Conservation (phyloP, 2,888 invertebrate species). For the Holacanthella duospinosa region DNA sequence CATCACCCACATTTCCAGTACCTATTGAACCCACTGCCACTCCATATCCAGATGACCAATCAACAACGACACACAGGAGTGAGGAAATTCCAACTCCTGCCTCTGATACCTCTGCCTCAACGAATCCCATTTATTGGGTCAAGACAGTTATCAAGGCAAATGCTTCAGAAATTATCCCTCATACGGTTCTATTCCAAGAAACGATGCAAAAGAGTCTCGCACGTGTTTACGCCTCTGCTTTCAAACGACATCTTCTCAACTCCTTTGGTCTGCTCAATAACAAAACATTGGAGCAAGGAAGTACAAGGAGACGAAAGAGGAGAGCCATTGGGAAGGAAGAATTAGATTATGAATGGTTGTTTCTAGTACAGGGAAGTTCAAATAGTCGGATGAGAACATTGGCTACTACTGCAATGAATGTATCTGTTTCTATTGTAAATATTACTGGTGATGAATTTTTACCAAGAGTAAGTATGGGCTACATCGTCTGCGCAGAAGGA, state of each 20-base stretch:
- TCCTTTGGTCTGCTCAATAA: conserved; percentile 24
- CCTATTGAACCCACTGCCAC: conserved; percentile 11
- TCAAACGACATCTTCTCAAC: conserved; percentile 33
- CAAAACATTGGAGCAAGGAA: background rate
- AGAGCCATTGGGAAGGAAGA: background rate
- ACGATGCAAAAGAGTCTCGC: conserved; percentile 33
- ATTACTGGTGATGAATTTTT: conserved; percentile 12
- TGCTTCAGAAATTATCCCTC: conserved; percentile 11
- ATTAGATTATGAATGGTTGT: conserved; percentile 15
- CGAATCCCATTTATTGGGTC: conserved; percentile 29
- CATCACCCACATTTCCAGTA: conserved; percentile 7
- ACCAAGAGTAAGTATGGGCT: conserved; percentile 23
- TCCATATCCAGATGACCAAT: background rate
- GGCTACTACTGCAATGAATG: conserved; percentile 32
- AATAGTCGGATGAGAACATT: conserved; percentile 18
- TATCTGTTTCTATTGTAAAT: conserved; percentile 33
- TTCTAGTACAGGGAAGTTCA: conserved; percentile 12
- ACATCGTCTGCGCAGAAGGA: conserved; percentile 35
- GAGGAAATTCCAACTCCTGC: background rate
- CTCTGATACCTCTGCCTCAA: conserved; percentile 1
- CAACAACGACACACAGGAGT: background rate
- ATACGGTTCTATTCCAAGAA: conserved; percentile 13
- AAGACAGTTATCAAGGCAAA: conserved; percentile 31
- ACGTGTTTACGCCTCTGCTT: conserved; percentile 34
- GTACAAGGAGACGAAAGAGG: background rate